Evolutionary conservation across 2,797 vertebrate species (phyloP).

Genomic region (Coregonus suidteri): DNA sequence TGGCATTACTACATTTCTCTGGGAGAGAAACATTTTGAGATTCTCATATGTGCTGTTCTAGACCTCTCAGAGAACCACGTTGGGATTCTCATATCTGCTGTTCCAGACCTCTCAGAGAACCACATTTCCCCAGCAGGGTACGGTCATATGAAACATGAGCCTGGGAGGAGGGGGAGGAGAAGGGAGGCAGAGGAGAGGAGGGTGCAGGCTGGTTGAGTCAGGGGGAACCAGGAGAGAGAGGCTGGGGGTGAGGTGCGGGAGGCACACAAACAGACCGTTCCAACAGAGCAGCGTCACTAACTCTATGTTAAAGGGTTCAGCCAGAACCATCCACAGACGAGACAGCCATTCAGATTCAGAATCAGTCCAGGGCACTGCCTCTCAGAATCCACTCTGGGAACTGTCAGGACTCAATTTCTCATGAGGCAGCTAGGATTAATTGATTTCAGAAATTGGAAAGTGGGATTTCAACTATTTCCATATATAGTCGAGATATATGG

Average conservation of each 20-base stretch:
- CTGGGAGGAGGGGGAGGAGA: not conserved
- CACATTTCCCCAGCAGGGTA: slow-evolving; percentile 38
- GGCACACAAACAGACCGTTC: slow-evolving; percentile 41
- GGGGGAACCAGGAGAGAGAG: not conserved
- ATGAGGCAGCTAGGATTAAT: slow-evolving; percentile 69
- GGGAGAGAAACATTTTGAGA: slow-evolving; percentile 28
- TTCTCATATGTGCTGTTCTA: slow-evolving; percentile 60
- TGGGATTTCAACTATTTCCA: slow-evolving; percentile 55
- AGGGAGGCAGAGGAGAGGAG: slow-evolving; percentile 35
- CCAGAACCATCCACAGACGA: too few relatives aligned
- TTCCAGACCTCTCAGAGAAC: slow-evolving; percentile 47
- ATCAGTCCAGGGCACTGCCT: slow-evolving; percentile 45
- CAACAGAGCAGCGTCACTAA: slow-evolving; percentile 27
- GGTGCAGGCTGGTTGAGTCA: slow-evolving; percentile 26
- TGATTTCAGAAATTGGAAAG: slow-evolving; percentile 65
- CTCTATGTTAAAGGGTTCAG: slow-evolving; percentile 28
- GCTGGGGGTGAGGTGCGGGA: slow-evolving; percentile 14
- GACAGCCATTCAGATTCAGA: slow-evolving; percentile 26
- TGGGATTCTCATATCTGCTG: slow-evolving; percentile 56
- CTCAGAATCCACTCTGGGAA: slow-evolving; percentile 46
- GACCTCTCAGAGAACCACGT: slow-evolving; percentile 38
- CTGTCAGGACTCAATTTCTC: slow-evolving; percentile 54
- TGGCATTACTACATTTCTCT: not conserved
- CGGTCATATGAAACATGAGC: slow-evolving; percentile 32
- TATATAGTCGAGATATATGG: slow-evolving; percentile 19